phyloP scores from a whole-genome alignment of 2,113 vertebrate genomes.

The Regulus satrapa region DNA sequence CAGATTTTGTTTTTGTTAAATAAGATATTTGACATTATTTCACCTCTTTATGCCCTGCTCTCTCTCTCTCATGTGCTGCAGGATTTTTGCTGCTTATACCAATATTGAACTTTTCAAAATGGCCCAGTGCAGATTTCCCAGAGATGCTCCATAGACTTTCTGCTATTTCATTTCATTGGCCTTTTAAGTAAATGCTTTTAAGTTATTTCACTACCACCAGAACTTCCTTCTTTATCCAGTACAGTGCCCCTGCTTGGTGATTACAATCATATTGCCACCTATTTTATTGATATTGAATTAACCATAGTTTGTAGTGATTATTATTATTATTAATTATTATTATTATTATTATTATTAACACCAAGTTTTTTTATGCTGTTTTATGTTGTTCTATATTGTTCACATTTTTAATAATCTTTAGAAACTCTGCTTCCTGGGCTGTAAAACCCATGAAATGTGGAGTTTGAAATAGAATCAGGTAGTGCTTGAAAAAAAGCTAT shows the following conservation, averaged over 20 bases:
- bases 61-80: neutral
- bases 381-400: neutral
- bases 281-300: neutral
- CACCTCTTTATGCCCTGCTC: neutral
- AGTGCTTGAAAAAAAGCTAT: neutral
- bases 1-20: neutral
- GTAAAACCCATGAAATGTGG: neutral
- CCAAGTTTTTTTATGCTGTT: neutral
- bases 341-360: neutral
- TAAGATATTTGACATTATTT: neutral
- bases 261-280: neutral
- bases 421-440: neutral
- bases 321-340: neutral
- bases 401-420: neutral
- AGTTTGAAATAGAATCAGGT: neutral
- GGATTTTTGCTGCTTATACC: neutral
- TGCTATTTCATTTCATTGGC: neutral
- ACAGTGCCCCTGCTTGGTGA: neutral
- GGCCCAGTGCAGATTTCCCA: neutral
- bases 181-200: neutral
- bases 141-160: neutral
- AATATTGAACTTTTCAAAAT: neutral
- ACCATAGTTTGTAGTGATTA: neutral
- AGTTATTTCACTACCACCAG: neutral
- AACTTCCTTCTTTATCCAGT: neutral